Conservation (phyloP, 2,113 vertebrate species). For the Indri indri region DNA sequence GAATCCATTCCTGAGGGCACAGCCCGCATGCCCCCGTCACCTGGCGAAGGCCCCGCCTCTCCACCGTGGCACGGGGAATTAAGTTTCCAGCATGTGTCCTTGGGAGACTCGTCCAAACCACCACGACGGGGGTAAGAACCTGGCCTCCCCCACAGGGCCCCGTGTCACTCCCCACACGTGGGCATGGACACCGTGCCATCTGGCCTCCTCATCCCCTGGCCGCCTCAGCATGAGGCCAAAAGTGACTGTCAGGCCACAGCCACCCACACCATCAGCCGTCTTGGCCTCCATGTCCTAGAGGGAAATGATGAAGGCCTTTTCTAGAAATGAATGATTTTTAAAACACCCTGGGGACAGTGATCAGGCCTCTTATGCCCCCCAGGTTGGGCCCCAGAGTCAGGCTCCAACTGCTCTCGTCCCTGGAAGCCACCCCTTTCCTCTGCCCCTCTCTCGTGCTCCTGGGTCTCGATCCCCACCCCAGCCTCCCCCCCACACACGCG, state of each 20-base stretch:
- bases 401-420: not conserved
- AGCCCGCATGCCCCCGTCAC: not conserved
- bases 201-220: too few relatives aligned
- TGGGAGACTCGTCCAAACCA: not conserved
- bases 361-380: not conserved
- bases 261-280: not conserved
- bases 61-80: too few relatives aligned
- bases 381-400: not conserved
- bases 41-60: not conserved
- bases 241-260: not conserved
- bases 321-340: not conserved
- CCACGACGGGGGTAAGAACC: not conserved
- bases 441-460: not conserved
- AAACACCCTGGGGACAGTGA: too few relatives aligned
- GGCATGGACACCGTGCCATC: accelerated
- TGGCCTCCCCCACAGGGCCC: not conserved
- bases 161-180: accelerated
- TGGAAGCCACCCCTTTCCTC: not conserved
- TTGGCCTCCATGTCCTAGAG: not conserved
- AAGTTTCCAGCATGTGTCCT: not conserved
- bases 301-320: not conserved
- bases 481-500: not conserved
- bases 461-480: not conserved
- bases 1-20: not conserved
- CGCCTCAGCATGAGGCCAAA: not conserved